A percentile compares a stretch with the other conserved stretches of the same genome.
Conservation (phyloP, 1,140 invertebrate genomes). For the Nephila pilipes region DNA sequence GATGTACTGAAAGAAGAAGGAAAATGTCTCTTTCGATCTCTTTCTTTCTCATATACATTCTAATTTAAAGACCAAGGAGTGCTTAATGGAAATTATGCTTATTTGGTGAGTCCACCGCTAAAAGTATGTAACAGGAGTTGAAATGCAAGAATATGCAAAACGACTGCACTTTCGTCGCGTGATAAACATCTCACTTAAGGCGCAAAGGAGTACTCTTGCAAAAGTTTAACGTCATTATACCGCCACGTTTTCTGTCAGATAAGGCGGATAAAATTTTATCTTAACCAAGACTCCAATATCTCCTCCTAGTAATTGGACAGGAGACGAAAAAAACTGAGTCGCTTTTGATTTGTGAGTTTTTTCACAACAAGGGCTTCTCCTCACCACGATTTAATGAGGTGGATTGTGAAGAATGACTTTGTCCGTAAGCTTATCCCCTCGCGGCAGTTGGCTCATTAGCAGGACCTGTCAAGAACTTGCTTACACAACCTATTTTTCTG, state of each 20-base stretch:
- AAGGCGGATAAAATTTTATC: slow-evolving; percentile 10
- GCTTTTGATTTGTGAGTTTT: slow-evolving; percentile 62
- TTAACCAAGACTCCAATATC: slow-evolving; percentile 29
- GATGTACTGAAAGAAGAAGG: too few species aligned
- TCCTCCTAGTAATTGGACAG: background rate
- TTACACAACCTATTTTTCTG: slow-evolving; percentile 60
- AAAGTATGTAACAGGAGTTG: background rate
- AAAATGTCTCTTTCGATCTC: too few species aligned
- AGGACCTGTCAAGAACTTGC: slow-evolving; percentile 62
- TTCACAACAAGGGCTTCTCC: slow-evolving; percentile 19
- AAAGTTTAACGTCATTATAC: slow-evolving; percentile 38
- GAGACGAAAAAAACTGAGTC: slow-evolving; percentile 24
- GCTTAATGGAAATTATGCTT: too few species aligned
- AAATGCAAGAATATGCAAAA: background rate
- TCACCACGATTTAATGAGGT: slow-evolving; percentile 65
- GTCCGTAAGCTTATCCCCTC: slow-evolving; percentile 49
- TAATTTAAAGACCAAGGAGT: too few species aligned
- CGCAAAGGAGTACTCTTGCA: background rate
- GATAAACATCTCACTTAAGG: background rate
- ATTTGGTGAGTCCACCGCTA: too few species aligned
- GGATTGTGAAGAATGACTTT: slow-evolving; percentile 54
- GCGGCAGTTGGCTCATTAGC: slow-evolving; percentile 63
- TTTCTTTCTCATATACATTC: too few species aligned
- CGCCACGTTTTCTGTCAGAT: background rate
- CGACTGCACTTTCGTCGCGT: background rate